Evolutionary conservation across 2,888 invertebrate genomes (phyloP), one percentile per base, ranked within the genome.

Genomic region (Agrypnus murinus): DNA sequence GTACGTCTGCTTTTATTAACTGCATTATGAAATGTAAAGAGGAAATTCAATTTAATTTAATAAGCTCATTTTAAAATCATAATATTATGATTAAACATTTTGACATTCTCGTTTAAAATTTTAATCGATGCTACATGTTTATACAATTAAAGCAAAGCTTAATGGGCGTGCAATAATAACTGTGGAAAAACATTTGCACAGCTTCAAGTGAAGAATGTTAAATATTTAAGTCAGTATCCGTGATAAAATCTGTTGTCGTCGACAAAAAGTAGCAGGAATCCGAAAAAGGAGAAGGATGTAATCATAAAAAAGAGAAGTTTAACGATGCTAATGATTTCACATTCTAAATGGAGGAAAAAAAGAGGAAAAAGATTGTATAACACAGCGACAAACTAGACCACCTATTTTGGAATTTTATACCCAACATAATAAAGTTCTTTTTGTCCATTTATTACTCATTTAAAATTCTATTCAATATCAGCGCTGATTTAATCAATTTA

Each of bases 381-480:
- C 58, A 15, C 40, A 17, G 55, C 55, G 0, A 66, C 43, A 17
- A 66, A 59, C 63, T 70, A 71, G 71, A 71, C 73, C 73, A 73
- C 73, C 71, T 71, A 73, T 71, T 73, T 73, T 60, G 73, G 73
- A 73, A 73, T 66, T 57, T 57, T 68, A 58, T 58, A 17, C 67
- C 57, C 55, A 43, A 17, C 17, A 67, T 65, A 71, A 73, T 71
- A 67, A 72, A 73, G 65, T 58, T 36, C 73, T 73, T 73, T 63
- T 63, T 63, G 31, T 25, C 12, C 40, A 5, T 25, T 3, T 12
- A 40, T 12, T 40, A 36, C 55, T 55, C 55, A 62, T 55, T 60
- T 58, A 57, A 66, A 65, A 72, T 72, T 65, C 72, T 65, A 65
- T 53, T 50, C 32, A 53, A 65, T 63, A 69, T 72, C 59, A 69